Evolutionary conservation across 2,797 vertebrate species (phyloP).

Genomic region (Sebastes wilsoni): DNA sequence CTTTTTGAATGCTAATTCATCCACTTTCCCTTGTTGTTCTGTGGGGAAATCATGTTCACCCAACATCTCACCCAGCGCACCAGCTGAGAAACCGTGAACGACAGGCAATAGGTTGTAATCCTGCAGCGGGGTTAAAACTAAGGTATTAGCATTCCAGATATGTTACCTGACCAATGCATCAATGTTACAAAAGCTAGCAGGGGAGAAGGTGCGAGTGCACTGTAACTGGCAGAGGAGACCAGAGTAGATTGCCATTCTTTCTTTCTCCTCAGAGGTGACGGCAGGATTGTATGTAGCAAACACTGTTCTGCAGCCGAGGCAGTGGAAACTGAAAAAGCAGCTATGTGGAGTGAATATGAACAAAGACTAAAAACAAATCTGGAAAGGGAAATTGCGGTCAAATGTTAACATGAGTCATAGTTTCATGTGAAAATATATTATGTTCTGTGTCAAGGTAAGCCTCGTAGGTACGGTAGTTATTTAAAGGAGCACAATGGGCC

Average conservation of each 20-base stretch:
- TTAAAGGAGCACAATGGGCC: slow-evolving; percentile 45
- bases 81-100: slow-evolving; percentile 57
- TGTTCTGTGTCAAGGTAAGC: slow-evolving; percentile 4
- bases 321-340: slow-evolving; percentile 79
- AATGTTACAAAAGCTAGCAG: slow-evolving; percentile 71
- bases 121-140: slow-evolving; percentile 54
- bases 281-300: slow-evolving; percentile 88
- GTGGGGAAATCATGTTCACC: slow-evolving; percentile 74
- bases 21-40: slow-evolving; percentile 71
- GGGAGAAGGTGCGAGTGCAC: slow-evolving; percentile 55
- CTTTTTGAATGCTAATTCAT: slow-evolving; percentile 77
- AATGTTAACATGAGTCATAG: slow-evolving; percentile 33
- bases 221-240: slow-evolving; percentile 62
- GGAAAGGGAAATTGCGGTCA: slow-evolving; percentile 16
- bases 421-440: slow-evolving; percentile 29
- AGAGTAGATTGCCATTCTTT: slow-evolving; percentile 50
- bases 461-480: slow-evolving; percentile 10
- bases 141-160: slow-evolving; percentile 78
- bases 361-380: slow-evolving; percentile 39
- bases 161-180: slow-evolving; percentile 75
- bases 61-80: slow-evolving; percentile 54
- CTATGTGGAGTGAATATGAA: slow-evolving; percentile 64
- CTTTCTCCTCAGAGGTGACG: slow-evolving; percentile 49
- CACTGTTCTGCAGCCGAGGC: slow-evolving; percentile 85
- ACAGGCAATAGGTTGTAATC: slow-evolving; percentile 77